Percentiles rank a stretch among this genome's conserved stretches.
Conservation (phyloP, 1,140 invertebrate genomes). For the Temnothorax nylanderi region DNA sequence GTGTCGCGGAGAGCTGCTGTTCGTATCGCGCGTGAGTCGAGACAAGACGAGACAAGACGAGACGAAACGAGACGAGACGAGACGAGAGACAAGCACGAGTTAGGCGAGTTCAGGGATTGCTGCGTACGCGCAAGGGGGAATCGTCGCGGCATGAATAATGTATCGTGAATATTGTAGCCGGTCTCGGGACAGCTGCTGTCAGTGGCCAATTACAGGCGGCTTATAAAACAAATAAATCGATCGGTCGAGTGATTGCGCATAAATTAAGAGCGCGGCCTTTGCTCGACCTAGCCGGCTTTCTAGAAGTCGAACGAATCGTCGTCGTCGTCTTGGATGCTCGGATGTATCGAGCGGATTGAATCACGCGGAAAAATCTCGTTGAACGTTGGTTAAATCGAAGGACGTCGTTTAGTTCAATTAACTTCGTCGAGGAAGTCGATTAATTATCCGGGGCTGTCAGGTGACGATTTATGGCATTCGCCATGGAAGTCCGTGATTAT, state of each 20-base stretch:
- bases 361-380: conserved; percentile 32
- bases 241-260: conserved; percentile 57
- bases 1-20: background rate
- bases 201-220: conserved; percentile 57
- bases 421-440: conserved; percentile 5
- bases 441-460: conserved; percentile 13
- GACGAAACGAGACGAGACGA: background rate
- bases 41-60: background rate
- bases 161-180: conserved; percentile 63
- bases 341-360: conserved; percentile 29
- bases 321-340: background rate
- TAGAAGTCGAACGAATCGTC: conserved; percentile 14
- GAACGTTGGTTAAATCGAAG: conserved; percentile 25
- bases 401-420: conserved; percentile 49
- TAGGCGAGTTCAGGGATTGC: conserved; percentile 34
- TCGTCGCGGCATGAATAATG: conserved; percentile 63
- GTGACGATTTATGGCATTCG: conserved; percentile 9
- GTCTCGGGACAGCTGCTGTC: conserved; percentile 60
- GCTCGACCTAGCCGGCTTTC: conserved; percentile 24
- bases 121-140: conserved; percentile 20
- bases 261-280: conserved; percentile 59
- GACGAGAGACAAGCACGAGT: conserved; percentile 20
- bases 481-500: background rate
- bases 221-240: conserved; percentile 67
- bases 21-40: conserved; percentile 11